phyloP scores from a whole-genome alignment of 2,797 vertebrate species.

The Margarornis squamiger region DNA sequence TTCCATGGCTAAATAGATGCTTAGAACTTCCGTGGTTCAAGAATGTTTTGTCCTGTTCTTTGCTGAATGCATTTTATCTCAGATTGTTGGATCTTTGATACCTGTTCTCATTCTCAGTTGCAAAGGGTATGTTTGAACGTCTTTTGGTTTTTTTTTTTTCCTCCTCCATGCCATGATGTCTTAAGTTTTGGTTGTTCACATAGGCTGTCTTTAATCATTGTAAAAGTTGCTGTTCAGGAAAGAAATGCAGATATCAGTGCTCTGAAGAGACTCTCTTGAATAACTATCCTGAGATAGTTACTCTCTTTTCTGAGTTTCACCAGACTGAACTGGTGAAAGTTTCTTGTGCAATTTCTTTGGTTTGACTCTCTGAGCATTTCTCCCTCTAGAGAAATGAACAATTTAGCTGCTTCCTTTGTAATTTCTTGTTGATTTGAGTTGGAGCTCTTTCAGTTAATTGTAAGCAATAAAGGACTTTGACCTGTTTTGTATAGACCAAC shows the following conservation, averaged over 20 bases:
- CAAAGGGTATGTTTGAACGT: background rate
- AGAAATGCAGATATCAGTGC: background rate
- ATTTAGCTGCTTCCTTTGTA: slow-evolving; percentile 4
- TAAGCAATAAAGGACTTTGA: background rate
- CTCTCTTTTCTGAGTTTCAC: background rate
- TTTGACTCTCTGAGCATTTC: background rate
- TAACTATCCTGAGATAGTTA: background rate
- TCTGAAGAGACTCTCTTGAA: background rate
- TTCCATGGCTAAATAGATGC: background rate
- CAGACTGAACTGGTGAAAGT: background rate
- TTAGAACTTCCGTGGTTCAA: background rate
- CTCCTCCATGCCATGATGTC: background rate
- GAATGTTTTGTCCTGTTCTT: background rate
- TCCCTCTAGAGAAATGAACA: background rate
- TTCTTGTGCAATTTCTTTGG: background rate
- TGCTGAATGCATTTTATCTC: background rate
- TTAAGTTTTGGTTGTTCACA: background rate
- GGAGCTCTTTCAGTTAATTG: background rate
- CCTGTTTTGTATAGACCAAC: background rate
- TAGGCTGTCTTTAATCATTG: background rate
- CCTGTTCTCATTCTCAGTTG: background rate
- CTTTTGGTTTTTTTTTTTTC: background rate
- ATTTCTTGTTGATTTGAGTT: background rate
- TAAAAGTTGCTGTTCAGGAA: background rate
- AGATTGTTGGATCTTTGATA: background rate